Conservation (phyloP, 2,888 invertebrate species). For the Pristionchus exspectatus region DNA sequence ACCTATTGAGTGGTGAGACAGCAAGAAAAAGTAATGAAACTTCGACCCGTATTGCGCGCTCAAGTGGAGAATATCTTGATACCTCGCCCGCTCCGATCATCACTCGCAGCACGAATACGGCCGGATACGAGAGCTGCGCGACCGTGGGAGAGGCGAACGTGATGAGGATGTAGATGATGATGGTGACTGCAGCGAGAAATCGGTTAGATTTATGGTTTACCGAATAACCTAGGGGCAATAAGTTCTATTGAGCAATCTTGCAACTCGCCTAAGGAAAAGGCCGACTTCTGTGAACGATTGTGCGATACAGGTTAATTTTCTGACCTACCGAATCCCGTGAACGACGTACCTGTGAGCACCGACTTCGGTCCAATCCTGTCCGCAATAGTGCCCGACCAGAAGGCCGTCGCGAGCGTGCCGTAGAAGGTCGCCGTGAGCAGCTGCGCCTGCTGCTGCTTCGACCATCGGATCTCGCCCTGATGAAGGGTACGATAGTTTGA, state of each 20-base stretch:
- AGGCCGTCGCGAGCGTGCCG: slow-evolving; percentile 67
- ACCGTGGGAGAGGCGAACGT: slow-evolving; percentile 64
- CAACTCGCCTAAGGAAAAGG: too few species aligned
- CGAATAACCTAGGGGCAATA: too few species aligned
- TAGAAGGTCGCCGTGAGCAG: slow-evolving; percentile 71
- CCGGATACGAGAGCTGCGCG: slow-evolving; percentile 62
- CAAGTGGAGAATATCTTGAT: too few species aligned
- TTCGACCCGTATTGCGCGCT: too few species aligned
- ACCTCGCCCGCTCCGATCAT: slow-evolving; percentile 72
- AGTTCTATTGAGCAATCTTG: too few species aligned
- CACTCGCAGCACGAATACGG: slow-evolving; percentile 62
- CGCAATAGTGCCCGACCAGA: slow-evolving; percentile 66
- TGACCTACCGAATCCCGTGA: neutral
- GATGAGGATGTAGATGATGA: slow-evolving; percentile 60
- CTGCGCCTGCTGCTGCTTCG: slow-evolving; percentile 64
- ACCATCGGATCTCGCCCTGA: slow-evolving; percentile 69
- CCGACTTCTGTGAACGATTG: too few species aligned
- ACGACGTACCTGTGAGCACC: slow-evolving; percentile 58
- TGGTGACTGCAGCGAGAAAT: slow-evolving; percentile 58
- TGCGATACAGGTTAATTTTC: neutral
- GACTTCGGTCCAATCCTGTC: slow-evolving; percentile 71
- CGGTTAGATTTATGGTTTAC: neutral
- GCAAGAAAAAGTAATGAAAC: too few species aligned
- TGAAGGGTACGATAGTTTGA: too few species aligned
- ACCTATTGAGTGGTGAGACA: too few species aligned